Percentiles rank a stretch among this genome's conserved stretches.
These are phyloP conservation scores for Aphis gossypii DNA, from an alignment of 1,140 invertebrate species.

Conservation along the genomic window DNA sequence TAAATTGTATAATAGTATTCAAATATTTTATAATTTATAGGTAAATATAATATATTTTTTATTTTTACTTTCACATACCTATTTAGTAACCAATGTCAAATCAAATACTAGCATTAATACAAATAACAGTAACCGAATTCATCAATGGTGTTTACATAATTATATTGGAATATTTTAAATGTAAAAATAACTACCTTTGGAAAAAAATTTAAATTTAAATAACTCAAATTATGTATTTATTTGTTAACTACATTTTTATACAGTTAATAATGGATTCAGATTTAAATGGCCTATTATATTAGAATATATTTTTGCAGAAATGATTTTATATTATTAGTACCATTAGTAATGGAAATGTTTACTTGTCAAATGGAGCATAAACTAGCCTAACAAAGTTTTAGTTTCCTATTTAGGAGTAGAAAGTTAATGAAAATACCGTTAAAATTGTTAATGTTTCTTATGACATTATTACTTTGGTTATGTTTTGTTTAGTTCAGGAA, in stretches of 20 bases:
- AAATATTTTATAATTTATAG: not conserved
- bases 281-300: not conserved
- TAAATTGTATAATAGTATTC: not conserved
- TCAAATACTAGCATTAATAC: not conserved
- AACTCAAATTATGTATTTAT: slow-evolving; percentile 14
- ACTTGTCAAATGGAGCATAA: not conserved
- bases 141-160: not conserved
- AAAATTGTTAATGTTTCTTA: slow-evolving; percentile 3
- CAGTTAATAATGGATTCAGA: not conserved
- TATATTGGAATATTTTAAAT: slow-evolving; percentile 9
- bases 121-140: not conserved
- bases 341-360: slow-evolving; percentile 14
- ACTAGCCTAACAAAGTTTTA: slow-evolving; percentile 4
- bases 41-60: not conserved
- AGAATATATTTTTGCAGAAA: not conserved
- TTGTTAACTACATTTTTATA: not conserved
- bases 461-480: not conserved
- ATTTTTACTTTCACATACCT: not conserved
- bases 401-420: slow-evolving; percentile 25
- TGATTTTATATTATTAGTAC: slow-evolving; percentile 8
- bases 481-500: not conserved
- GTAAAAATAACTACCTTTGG: not conserved
- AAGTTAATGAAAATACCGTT: not conserved
- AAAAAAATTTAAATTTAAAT: not conserved
- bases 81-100: not conserved